Base-by-base conservation (phyloP, 2,797 vertebrate species). In the Dendrocincla fuliginosa region DNA sequence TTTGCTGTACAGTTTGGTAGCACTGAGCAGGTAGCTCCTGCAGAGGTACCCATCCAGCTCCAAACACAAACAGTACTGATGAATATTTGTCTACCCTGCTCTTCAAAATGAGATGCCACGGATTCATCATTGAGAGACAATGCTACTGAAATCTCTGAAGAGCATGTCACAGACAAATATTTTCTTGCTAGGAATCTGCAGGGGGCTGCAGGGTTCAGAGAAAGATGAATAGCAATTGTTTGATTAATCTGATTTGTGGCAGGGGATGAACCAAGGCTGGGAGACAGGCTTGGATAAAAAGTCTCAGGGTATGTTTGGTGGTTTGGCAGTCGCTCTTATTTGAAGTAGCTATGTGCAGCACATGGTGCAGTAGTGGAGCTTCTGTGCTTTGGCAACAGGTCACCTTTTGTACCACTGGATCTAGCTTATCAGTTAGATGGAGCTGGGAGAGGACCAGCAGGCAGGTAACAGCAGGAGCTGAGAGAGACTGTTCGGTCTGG, bases 41-140 rank as follows among this genome's bases (percentile, higher is more conserved):
- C 50, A 71, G 49, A 67, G 56, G 9, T 32, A 64, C 9, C 46
- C 35, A 32, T 41, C 68, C 82, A 90, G 60, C 50, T 63, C 61
- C 67, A 42, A 35, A 44, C n/a, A 53, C 61, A n/a, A 17, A 25
- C 13, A 19, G 10, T 24, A 6, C 19, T 42, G 16, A 23, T 7
- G 3, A 53, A 3, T 71, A 11, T 71, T 90, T 71, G 57, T 67
- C 44, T 57, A 73, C 73, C 0, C 0, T 8, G 24, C 5, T 59
- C 11, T 77, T 83, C 23, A 50, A 63, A 94, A 50, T 73, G 35
- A n/a, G n/a, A 13, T 5, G 9, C 18, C 0, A 1, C 5, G 27
- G n/a, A 52, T 11, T 87, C 30, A 50, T 53, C 30, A 16, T 0
- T 63, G 47, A 22, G 8, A 69, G 47, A 23, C 1, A 0, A 13